phyloP scores from a whole-genome alignment of 2,797 vertebrate genomes.

The Onychomys arenicola region DNA sequence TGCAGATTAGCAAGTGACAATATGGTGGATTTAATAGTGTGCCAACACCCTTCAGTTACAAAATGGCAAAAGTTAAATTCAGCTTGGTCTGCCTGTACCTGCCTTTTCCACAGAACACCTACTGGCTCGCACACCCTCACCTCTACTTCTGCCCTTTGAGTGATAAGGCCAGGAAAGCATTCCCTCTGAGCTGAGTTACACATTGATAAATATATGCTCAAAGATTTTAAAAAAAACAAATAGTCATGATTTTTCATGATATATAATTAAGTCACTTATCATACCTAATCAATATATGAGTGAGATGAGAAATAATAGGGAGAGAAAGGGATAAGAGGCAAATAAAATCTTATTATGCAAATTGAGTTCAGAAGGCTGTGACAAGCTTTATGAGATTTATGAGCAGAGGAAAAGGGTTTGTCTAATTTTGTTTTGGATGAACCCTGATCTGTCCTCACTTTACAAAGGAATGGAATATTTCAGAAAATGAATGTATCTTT shows the following conservation, averaged over 20 bases:
- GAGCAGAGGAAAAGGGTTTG: conserved; percentile 52
- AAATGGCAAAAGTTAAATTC: background rate
- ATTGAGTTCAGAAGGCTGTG: conserved; percentile 60
- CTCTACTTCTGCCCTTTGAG: background rate
- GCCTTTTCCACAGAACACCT: background rate
- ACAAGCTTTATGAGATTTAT: conserved; percentile 70
- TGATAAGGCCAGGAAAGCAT: background rate
- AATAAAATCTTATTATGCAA: conserved; percentile 65
- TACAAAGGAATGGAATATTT: background rate
- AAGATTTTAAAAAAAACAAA: background rate
- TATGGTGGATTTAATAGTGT: background rate
- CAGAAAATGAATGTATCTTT: conserved; percentile 65
- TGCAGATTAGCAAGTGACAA: background rate
- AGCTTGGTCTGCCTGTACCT: too few relatives aligned
- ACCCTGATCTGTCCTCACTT: conserved; percentile 62
- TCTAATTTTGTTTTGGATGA: conserved; percentile 70
- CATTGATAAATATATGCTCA: background rate
- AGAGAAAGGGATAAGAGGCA: background rate
- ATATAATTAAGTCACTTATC: background rate
- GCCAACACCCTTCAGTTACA: background rate
- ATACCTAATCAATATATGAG: conserved; percentile 12
- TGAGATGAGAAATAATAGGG: background rate
- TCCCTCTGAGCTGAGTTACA: background rate
- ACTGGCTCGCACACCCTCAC: background rate
- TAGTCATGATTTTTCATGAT: conserved; percentile 51